Base-by-base conservation (phyloP, 1,140 invertebrate genomes). In the Cylas formicarius region DNA sequence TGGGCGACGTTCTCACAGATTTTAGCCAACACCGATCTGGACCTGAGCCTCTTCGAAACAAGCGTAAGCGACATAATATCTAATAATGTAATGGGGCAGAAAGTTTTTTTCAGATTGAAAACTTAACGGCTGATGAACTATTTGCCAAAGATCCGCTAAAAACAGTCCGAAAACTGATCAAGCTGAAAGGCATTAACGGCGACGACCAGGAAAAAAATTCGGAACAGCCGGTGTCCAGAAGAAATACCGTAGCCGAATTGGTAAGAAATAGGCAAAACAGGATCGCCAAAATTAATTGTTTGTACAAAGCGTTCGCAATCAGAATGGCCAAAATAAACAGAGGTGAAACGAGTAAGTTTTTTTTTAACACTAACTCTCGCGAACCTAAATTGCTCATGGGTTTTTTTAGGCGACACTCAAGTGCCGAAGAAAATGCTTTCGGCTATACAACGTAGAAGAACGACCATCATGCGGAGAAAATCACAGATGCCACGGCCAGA, bases 1-100 rank as follows among this genome's bases (percentile, higher is more conserved):
- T 86, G 90, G 52, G 79, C 77, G 11, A 93, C 90, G 0, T 77
- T 90, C 55, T 77, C 82, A 1, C 88, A 93, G 62, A 81, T 93
- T 44, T 68, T 93, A 44, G 80, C 87, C 1, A 84, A 83, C 34
- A 85, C 82, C 1, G 71, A 74, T 41, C 64, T 88, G 20, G 56
- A 67, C 33, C 63, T 61, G 57, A 55, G 57, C 14, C 55, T 54
- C 3, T 65, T 57, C 19, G 43, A 43, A 7, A 60, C 56, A 28
- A 56, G 63, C 33, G 60, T 55, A 49, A 37, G 36, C 8, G 35
- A 37, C 6, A 38, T 17, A 24, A 11, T n/a, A 29, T 36, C 42
- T 31, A 27, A 40, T 24, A 8, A 42, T 21, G 7, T 40, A 41
- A 32, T 16, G 6, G 27, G 11, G 14, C 7, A 39, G n/a, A 4